phyloP scores from a whole-genome alignment of 1,140 invertebrate genomes.

The Drosophila orosa region DNA sequence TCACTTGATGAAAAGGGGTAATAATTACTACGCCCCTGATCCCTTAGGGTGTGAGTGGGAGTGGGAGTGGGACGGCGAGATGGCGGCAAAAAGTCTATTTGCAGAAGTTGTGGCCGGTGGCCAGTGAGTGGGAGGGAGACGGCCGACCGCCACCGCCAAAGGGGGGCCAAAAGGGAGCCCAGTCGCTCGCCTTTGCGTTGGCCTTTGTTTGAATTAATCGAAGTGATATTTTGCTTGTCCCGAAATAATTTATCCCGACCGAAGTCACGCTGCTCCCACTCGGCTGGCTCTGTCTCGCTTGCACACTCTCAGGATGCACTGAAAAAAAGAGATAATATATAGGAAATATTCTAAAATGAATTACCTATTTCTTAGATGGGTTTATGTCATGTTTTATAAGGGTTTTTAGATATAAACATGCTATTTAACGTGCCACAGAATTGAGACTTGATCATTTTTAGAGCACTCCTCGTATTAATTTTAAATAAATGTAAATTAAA shows the following conservation, averaged over 20 bases:
- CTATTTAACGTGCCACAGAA: background rate
- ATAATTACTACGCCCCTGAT: background rate
- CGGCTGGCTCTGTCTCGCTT: background rate
- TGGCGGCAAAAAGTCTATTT: slow-evolving; percentile 61
- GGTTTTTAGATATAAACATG: too few relatives aligned
- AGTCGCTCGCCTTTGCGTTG: slow-evolving; percentile 28
- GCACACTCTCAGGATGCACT: background rate
- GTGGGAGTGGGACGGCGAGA: slow-evolving; percentile 9
- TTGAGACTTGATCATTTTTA: background rate
- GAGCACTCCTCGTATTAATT: background rate
- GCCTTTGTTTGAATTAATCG: slow-evolving; percentile 81
- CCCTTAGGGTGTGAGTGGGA: background rate
- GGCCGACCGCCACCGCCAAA: background rate
- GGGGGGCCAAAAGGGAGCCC: background rate
- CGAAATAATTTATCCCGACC: slow-evolving; percentile 76
- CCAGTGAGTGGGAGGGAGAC: slow-evolving; percentile 21
- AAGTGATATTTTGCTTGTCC: slow-evolving; percentile 83
- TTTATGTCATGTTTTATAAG: background rate
- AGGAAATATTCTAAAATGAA: background rate
- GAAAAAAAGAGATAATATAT: background rate
- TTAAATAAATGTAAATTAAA: background rate
- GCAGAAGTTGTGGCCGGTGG: slow-evolving; percentile 35
- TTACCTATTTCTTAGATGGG: background rate
- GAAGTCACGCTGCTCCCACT: slow-evolving; percentile 22
- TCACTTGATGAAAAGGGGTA: background rate